Evolutionary conservation across 2,888 invertebrate species (phyloP).

Genomic region (Augiades crinisus): DNA sequence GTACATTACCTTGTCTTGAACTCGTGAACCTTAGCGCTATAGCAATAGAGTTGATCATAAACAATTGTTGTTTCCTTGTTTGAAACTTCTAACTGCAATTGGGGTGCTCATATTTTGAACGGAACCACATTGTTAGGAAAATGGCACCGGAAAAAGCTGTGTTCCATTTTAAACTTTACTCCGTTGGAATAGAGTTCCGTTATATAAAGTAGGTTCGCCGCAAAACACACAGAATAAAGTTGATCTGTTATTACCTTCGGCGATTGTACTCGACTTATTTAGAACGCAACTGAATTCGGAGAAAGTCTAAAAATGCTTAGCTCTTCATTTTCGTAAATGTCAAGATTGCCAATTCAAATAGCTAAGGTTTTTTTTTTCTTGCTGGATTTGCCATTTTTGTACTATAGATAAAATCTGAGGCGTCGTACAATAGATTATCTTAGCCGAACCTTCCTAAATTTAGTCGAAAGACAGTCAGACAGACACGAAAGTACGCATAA

Average conservation of each 20-base stretch:
- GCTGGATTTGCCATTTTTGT: too few relatives aligned
- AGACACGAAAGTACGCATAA: too few relatives aligned
- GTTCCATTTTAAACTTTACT: conserved; percentile 2
- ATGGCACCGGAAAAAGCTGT: neutral
- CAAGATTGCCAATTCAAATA: too few relatives aligned
- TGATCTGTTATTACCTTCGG: conserved; percentile 3
- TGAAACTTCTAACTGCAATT: conserved; percentile 21
- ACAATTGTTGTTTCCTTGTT: conserved; percentile 3
- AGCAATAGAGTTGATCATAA: conserved; percentile 4
- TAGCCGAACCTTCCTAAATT: too few relatives aligned
- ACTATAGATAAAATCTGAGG: too few relatives aligned
- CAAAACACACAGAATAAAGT: conserved; percentile 2
- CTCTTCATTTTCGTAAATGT: too few relatives aligned
- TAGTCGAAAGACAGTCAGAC: too few relatives aligned
- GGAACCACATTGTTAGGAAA: conserved; percentile 14
- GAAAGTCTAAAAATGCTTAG: too few relatives aligned
- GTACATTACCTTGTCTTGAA: neutral
- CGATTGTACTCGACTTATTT: conserved; percentile 2
- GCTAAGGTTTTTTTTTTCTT: too few relatives aligned
- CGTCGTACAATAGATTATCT: too few relatives aligned
- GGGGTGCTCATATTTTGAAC: conserved; percentile 20
- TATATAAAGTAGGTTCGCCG: neutral
- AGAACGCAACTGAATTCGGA: neutral
- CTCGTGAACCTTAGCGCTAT: neutral
- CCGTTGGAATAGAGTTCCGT: neutral